Percentiles rank a stretch among this genome's conserved stretches.
These are phyloP conservation scores for Lagopus leucura DNA, from an alignment of 2,113 vertebrate genomes.

Conservation along the genomic window DNA sequence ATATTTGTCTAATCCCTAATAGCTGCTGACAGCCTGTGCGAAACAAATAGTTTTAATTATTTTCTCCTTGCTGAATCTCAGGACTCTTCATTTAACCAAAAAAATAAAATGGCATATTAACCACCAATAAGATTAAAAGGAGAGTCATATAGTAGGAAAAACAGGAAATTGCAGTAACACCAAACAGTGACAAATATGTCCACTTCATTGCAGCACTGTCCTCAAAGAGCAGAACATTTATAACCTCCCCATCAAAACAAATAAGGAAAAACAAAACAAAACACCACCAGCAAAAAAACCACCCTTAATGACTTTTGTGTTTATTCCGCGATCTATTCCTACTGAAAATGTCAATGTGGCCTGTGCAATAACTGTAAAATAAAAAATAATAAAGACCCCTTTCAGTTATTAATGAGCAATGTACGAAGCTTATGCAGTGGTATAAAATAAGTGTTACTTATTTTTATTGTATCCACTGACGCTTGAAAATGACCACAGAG, in stretches of 20 bases:
- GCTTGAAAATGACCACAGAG: neutral
- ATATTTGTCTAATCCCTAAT: constrained; percentile 50
- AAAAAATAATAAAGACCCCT: neutral
- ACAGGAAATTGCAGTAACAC: constrained; percentile 3
- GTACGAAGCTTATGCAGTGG: neutral
- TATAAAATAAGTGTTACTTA: neutral
- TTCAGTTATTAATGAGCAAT: neutral
- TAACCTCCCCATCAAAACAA: neutral
- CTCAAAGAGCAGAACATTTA: constrained; percentile 5
- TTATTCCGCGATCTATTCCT: neutral
- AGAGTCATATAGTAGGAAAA: neutral
- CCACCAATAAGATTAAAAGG: constrained; percentile 22
- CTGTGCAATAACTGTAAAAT: neutral
- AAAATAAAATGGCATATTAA: constrained; percentile 38
- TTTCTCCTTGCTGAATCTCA: constrained; percentile 39
- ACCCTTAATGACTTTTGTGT: neutral
- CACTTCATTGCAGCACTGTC: neutral
- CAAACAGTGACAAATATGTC: constrained; percentile 24
- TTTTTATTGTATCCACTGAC: neutral
- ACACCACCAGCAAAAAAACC: neutral
- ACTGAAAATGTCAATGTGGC: neutral
- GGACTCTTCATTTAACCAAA: constrained; percentile 1
- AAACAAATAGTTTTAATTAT: constrained; percentile 73
- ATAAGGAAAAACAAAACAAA: neutral
- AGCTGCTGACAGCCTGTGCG: constrained; percentile 29